Evolutionary conservation across 2,797 vertebrate species (phyloP).

Genomic region (Pangasius larnaudii): DNA sequence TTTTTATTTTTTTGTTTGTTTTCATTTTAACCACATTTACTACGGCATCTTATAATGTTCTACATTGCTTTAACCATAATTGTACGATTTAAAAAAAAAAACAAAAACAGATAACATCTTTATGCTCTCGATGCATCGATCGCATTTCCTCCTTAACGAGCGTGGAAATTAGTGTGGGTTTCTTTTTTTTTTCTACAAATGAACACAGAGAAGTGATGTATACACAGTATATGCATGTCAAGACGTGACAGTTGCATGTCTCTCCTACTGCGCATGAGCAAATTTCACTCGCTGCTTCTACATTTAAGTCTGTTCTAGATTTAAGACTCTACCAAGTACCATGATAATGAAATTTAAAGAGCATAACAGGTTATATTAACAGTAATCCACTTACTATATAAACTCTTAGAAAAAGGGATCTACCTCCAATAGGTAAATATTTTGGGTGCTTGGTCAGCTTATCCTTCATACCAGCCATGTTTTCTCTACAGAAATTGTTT

Average conservation of each 20-base stretch:
- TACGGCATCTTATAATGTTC: not conserved
- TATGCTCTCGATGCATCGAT: not conserved
- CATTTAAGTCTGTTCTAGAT: not conserved
- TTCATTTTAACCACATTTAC: not conserved
- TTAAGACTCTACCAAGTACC: not conserved
- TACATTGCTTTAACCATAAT: not conserved
- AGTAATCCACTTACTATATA: not conserved
- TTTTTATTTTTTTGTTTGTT: not conserved
- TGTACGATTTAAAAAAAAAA: not conserved
- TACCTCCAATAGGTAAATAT: not conserved
- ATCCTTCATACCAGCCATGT: not conserved
- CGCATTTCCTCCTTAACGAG: not conserved
- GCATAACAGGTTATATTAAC: not conserved
- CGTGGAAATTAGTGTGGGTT: not conserved
- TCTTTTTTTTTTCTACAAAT: not conserved
- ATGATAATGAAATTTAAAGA: not conserved
- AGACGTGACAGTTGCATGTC: no score
- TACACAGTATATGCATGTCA: not conserved
- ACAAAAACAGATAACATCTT: not conserved
- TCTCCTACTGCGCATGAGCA: no score
- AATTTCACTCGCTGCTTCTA: not conserved
- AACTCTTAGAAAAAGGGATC: not conserved
- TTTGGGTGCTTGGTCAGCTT: not conserved
- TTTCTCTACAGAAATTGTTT: not conserved
- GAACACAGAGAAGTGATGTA: no score